Base-by-base conservation (phyloP, 2,797 vertebrate species). In the Melanotaenia boesemani region DNA sequence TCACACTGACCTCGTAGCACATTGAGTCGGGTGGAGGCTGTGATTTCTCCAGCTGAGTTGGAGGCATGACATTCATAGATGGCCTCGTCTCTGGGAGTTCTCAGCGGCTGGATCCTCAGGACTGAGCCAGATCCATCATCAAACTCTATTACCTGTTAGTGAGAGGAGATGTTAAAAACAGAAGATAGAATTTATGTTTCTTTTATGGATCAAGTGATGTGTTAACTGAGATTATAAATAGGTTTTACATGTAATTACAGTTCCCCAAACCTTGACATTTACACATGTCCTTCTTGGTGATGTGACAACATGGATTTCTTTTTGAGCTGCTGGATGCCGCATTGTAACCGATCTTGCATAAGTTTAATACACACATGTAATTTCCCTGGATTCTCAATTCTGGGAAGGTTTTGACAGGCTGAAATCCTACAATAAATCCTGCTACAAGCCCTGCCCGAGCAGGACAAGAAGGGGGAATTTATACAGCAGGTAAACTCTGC, bases 121-220 rank as follows among this genome's bases (percentile, higher is more conserved):
- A 99, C 98, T 28, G 98, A 99, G 85, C 98, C 98, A 70, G 98
- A 98, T 86, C 97, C 98, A 83, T 99, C 98, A 64, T 99, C 98
- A 95, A 99, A 99, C 71, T 99, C 98, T 94, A 99, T 99, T 85
- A 99, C 97, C 98, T 99, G 93, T 94, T 66, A 84, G 84, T 88
- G 18, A 44, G 90, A 39, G 46, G 60, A 57, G 3, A 62, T 0
- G 9, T 62, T 37, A 32, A 63, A 41, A 60, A 22, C 4, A 32
- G 2, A 0, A 2, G 16, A 1, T 54, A 60, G 6, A 73, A 50
- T 28, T 6, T 15, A 32, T 41, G 15, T 63, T 58, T 67, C 11
- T 18, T 6, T 24, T 36, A 5, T 20, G 8, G 13, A 44, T 57
- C 18, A 37, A 52, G 44, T 6, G 20, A 67, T 11, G 6, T 0